A percentile compares a stretch with the other conserved stretches of the same genome.
Evolutionary conservation across 2,888 invertebrate species (phyloP).

Genomic region (Notodonta dromedarius): DNA sequence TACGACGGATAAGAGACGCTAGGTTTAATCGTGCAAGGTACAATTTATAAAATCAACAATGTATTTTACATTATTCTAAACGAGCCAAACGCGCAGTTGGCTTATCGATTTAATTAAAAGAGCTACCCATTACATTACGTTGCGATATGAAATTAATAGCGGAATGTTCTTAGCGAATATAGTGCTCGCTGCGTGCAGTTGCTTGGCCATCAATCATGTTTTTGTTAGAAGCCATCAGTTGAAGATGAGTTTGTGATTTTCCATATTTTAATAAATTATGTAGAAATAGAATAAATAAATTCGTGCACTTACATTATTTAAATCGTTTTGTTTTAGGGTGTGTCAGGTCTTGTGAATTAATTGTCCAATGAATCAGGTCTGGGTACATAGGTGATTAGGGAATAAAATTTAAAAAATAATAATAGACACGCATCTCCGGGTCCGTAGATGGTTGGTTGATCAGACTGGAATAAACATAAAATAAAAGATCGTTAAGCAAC

Average conservation of each 20-base stretch:
- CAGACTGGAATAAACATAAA: no score
- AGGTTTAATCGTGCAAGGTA: no score
- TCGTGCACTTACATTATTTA: no score
- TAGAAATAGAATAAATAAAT: not conserved
- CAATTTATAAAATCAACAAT: not conserved
- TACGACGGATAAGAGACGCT: no score
- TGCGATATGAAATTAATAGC: constrained; percentile 49
- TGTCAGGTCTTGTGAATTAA: no score
- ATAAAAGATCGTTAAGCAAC: no score
- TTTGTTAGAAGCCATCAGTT: constrained; percentile 14
- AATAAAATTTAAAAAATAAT: no score
- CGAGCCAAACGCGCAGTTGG: constrained; percentile 16
- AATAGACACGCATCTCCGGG: no score
- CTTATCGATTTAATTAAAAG: constrained; percentile 56
- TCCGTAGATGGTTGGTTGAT: no score
- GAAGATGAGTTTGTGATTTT: constrained; percentile 2
- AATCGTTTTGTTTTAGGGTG: no score
- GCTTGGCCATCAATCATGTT: constrained; percentile 25
- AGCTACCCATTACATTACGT: constrained; percentile 29
- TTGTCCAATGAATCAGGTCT: no score
- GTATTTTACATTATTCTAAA: constrained; percentile 13
- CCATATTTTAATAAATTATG: not conserved
- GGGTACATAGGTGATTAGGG: no score
- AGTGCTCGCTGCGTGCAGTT: constrained; percentile 25
- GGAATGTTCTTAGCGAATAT: constrained; percentile 48